A percentile compares a stretch with the other conserved stretches of the same genome.
Evolutionary conservation across 2,888 invertebrate species (phyloP).

Genomic region (Lasiommata megera): DNA sequence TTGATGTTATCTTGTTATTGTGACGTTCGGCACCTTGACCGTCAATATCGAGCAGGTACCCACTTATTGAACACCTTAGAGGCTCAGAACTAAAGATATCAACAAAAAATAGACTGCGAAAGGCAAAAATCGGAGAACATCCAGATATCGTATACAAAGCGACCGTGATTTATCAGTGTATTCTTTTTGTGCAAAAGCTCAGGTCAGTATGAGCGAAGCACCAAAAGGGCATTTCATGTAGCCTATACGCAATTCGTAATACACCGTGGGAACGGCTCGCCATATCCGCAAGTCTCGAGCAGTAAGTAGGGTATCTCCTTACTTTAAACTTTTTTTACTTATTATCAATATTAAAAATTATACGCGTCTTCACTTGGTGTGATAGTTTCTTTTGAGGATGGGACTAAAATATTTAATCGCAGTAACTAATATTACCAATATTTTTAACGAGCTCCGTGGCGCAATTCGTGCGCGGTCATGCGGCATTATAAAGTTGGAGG

Average conservation of each 20-base stretch:
- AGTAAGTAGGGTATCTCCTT: not conserved
- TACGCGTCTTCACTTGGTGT: too few species aligned
- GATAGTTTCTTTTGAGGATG: too few species aligned
- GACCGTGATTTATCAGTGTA: constrained; percentile 73
- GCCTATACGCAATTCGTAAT: constrained; percentile 68
- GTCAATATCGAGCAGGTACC: constrained; percentile 75
- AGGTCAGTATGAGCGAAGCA: constrained; percentile 76
- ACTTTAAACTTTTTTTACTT: too few species aligned
- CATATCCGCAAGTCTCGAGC: not conserved
- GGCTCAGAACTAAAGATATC: constrained; percentile 58
- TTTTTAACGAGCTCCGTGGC: too few species aligned
- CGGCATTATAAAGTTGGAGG: too few species aligned
- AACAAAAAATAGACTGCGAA: constrained; percentile 63
- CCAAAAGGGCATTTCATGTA: constrained; percentile 75
- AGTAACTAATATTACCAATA: too few species aligned
- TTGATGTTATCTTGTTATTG: constrained; percentile 68
- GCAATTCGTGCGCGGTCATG: too few species aligned
- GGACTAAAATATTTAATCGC: too few species aligned
- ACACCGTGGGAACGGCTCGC: constrained; percentile 66
- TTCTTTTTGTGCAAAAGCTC: constrained; percentile 76
- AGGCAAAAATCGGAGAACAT: constrained; percentile 63
- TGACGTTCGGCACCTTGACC: constrained; percentile 75
- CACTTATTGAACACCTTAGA: constrained; percentile 55
- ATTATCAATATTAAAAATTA: too few species aligned
- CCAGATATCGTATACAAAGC: constrained; percentile 65